Conservation (phyloP, 2,797 vertebrate genomes). For the Caiman crocodilus region DNA sequence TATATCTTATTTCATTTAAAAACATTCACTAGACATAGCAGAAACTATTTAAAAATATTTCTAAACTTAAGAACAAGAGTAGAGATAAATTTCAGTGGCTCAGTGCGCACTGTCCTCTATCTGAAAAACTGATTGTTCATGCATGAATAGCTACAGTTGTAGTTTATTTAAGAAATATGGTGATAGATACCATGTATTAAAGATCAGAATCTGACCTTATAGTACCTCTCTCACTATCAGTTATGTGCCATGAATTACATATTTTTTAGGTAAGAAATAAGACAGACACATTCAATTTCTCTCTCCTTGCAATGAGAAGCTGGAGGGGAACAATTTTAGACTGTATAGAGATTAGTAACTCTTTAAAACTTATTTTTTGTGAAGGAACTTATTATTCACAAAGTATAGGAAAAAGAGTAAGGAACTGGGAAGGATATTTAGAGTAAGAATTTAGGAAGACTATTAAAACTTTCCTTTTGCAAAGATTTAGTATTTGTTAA, state of each 20-base stretch:
- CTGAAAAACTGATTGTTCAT: conserved; percentile 24
- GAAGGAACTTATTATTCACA: conserved; percentile 2
- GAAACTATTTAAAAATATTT: neutral
- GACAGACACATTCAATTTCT: neutral
- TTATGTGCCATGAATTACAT: conserved; percentile 21
- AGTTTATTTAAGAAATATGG: conserved; percentile 48
- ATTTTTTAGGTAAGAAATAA: conserved; percentile 28
- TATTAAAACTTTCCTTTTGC: conserved; percentile 36
- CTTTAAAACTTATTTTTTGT: neutral
- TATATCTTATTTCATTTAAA: conserved; percentile 25
- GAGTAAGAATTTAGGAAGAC: neutral
- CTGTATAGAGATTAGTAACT: conserved; percentile 17
- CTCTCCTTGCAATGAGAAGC: conserved; percentile 13
- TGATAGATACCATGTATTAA: conserved; percentile 6
- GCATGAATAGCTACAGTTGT: conserved; percentile 29
- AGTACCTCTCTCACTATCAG: neutral
- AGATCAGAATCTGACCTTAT: conserved; percentile 41
- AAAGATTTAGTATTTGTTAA: conserved; percentile 50
- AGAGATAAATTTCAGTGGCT: conserved; percentile 29
- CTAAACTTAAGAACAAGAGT: neutral
- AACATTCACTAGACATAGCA: conserved; percentile 31
- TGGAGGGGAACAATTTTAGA: conserved; percentile 3
- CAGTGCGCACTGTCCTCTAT: neutral
- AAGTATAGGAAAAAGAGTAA: neutral
- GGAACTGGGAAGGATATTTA: too few species aligned